Evolutionary conservation across 2,113 vertebrate species (phyloP).

Genomic region (Indicator indicator): DNA sequence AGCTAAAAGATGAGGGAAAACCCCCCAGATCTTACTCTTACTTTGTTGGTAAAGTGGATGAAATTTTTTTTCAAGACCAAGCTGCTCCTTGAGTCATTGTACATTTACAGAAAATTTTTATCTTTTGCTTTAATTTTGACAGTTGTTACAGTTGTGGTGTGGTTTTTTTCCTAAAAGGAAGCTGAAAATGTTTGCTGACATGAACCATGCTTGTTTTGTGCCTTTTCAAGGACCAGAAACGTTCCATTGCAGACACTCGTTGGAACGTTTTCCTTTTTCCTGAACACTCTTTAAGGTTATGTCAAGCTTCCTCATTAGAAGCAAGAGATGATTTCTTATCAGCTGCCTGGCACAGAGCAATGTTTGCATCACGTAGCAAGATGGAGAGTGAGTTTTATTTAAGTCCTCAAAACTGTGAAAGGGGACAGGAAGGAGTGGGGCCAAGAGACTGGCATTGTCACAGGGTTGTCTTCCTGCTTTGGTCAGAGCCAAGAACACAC

Average conservation of each 20-base stretch:
- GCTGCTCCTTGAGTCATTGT: not conserved
- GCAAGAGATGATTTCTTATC: constrained; percentile 3
- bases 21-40: not conserved
- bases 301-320: not conserved
- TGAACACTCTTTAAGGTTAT: not conserved
- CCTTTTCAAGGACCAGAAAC: not conserved
- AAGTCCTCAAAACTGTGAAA: not conserved
- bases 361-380: not conserved
- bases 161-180: not conserved
- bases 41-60: not conserved
- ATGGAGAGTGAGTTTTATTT: not conserved
- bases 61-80: not conserved
- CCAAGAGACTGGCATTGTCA: not conserved
- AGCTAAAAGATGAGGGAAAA: not conserved
- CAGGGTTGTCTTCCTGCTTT: not conserved
- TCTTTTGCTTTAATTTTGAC: not conserved
- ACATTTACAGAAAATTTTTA: not conserved
- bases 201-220: not conserved
- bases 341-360: not conserved
- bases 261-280: constrained; percentile 23
- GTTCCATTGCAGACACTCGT: not conserved
- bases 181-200: not conserved
- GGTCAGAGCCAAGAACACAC: not conserved
- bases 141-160: not conserved
- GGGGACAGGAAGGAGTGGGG: not conserved